These are phyloP conservation scores for Esperia sulphurella DNA, from an alignment of 2,888 invertebrate genomes.

Conservation along the genomic window DNA sequence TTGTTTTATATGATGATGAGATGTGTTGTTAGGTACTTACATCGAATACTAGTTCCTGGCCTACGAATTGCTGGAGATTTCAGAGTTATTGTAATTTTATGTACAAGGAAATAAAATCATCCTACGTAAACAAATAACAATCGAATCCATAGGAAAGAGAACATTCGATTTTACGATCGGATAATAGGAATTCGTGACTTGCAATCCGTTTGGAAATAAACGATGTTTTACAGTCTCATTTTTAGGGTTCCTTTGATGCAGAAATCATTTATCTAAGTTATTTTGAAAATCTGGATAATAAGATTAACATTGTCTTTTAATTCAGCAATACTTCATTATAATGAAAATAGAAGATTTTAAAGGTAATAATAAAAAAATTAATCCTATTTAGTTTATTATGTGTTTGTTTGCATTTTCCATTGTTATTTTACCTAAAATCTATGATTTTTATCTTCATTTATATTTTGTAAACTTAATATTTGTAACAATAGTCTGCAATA, in stretches of 20 bases:
- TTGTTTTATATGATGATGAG: no score
- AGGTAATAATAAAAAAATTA: no score
- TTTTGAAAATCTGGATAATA: not conserved
- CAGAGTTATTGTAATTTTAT: not conserved
- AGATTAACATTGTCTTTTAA: not conserved
- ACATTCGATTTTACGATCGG: slow-evolving; percentile 1
- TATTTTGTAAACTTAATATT: no score
- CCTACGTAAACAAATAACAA: slow-evolving; percentile 3
- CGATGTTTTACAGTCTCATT: not conserved
- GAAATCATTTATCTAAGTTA: not conserved
- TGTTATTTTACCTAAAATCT: no score
- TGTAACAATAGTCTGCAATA: no score
- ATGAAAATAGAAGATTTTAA: no score
- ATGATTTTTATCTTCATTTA: no score
- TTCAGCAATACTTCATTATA: no score
- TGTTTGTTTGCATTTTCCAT: no score
- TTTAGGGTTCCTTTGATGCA: not conserved
- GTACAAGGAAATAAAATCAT: slow-evolving; percentile 2
- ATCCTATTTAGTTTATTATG: not conserved
- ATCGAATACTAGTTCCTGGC: no score
- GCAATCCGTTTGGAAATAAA: not conserved
- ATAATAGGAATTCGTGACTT: slow-evolving; percentile 1
- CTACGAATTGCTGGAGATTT: no score
- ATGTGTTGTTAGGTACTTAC: no score
- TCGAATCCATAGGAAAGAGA: not conserved